Percentiles rank a stretch among this genome's conserved stretches.
These are phyloP conservation scores for Nemapogon koenigi DNA, from an alignment of 2,888 invertebrate species.

Conservation along the genomic window DNA sequence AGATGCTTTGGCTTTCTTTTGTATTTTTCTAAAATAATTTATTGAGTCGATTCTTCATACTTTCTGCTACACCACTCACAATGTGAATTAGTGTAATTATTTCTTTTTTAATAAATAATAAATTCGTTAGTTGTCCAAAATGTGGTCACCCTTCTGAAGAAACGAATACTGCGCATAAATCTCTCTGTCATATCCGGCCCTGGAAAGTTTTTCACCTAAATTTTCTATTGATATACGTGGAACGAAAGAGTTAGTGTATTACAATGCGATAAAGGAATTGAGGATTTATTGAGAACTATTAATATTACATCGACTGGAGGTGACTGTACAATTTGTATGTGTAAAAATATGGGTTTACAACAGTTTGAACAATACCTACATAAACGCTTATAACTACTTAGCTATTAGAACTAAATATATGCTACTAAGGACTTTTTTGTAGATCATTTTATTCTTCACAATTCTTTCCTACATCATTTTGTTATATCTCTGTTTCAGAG, in stretches of 20 bases:
- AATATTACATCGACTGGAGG: too few species aligned
- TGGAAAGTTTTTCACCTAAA: constrained; percentile 12
- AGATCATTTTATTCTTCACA: too few species aligned
- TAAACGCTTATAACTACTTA: background rate
- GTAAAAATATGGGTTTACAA: too few species aligned
- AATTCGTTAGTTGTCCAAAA: background rate
- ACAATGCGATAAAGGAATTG: constrained; percentile 1
- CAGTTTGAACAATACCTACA: too few species aligned
- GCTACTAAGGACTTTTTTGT: too few species aligned
- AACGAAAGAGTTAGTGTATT: constrained; percentile 4
- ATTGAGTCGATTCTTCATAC: too few species aligned
- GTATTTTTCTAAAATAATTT: too few species aligned
- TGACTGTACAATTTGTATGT: too few species aligned
- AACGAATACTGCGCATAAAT: constrained; percentile 9
- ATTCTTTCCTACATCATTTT: too few species aligned
- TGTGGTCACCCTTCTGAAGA: constrained; percentile 2
- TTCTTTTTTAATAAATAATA: background rate
- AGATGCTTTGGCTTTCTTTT: too few species aligned
- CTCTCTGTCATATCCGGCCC: constrained; percentile 11
- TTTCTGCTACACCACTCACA: too few species aligned
- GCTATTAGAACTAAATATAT: background rate
- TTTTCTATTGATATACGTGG: constrained; percentile 11
- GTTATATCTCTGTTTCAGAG: too few species aligned
- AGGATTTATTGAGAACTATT: background rate
- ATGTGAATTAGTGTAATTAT: background rate